phyloP scores from a whole-genome alignment of 2,888 invertebrate species.

The Stenoptilia bipunctidactyla region DNA sequence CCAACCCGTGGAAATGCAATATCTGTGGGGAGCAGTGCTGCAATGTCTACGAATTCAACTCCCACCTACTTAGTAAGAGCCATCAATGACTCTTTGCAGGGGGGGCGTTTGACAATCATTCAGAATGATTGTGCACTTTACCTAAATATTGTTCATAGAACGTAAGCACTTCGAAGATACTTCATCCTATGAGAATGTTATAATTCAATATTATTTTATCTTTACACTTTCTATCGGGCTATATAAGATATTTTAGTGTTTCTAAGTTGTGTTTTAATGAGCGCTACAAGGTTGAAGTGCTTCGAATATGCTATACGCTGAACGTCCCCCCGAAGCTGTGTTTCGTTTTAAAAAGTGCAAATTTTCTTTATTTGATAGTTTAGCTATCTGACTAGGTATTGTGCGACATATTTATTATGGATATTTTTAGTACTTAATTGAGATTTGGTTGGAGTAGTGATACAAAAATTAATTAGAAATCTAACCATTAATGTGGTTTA shows the following conservation, averaged over 20 bases:
- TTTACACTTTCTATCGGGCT: not conserved
- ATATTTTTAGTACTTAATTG: conserved; percentile 61
- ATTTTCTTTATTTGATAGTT: conserved; percentile 53
- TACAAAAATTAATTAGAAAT: conserved; percentile 19
- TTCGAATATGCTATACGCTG: conserved; percentile 58
- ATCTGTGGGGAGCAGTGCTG: conserved; percentile 96
- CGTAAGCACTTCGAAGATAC: conserved; percentile 53
- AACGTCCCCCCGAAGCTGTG: conserved; percentile 66
- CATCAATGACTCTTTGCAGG: conserved; percentile 80
- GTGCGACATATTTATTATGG: conserved; percentile 57
- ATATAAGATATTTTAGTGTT: not conserved
- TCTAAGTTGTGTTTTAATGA: not conserved
- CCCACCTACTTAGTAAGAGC: conserved; percentile 93
- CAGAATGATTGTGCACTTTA: conserved; percentile 39
- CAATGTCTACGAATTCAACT: conserved; percentile 97
- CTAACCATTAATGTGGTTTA: conserved; percentile 16
- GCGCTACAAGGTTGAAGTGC: conserved; percentile 41
- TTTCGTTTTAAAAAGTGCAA: conserved; percentile 54
- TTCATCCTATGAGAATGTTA: conserved; percentile 22
- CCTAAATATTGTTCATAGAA: conserved; percentile 37
- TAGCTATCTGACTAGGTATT: conserved; percentile 51
- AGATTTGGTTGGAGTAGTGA: conserved; percentile 35
- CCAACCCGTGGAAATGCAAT: conserved; percentile 97
- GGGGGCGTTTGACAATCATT: conserved; percentile 54
- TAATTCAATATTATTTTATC: not conserved